These are phyloP conservation scores for Rhyacophila brunnea DNA, from an alignment of 1,140 invertebrate species.

Conservation along the genomic window DNA sequence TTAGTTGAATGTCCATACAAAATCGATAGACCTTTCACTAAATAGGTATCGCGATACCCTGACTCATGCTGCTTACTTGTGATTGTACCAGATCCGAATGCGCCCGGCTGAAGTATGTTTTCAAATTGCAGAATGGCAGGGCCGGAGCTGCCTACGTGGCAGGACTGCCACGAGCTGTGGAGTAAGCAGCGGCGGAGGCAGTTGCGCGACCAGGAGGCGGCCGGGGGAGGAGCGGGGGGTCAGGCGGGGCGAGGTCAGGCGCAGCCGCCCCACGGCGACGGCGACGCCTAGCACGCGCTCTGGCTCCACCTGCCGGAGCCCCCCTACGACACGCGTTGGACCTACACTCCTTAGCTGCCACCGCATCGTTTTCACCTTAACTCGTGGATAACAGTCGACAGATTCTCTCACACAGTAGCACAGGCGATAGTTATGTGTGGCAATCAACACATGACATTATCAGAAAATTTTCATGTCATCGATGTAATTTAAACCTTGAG, in stretches of 20 bases:
- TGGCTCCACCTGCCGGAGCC: slow-evolving; percentile 31
- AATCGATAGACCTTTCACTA: no score
- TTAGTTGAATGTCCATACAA: no score
- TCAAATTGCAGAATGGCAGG: slow-evolving; percentile 67
- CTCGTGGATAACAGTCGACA: no score
- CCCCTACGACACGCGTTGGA: slow-evolving; percentile 24
- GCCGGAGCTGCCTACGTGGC: slow-evolving; percentile 86
- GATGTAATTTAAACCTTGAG: no score
- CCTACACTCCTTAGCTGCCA: slow-evolving; percentile 18
- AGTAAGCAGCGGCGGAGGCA: slow-evolving; percentile 87
- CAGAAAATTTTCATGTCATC: no score
- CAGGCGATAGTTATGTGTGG: no score
- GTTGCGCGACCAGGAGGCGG: slow-evolving; percentile 71
- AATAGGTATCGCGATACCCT: no score
- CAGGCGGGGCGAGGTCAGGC: slow-evolving; percentile 79
- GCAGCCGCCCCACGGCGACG: slow-evolving; percentile 39
- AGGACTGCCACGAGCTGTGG: slow-evolving; percentile 99
- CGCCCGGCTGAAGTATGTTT: no score
- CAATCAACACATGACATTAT: no score
- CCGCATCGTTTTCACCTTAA: background rate
- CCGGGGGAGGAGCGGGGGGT: slow-evolving; percentile 56
- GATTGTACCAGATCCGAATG: no score
- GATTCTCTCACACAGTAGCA: no score
- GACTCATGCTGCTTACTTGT: no score
- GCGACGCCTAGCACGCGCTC: slow-evolving; percentile 19